Conservation (phyloP, 1,140 invertebrate species). For the Phymorhynchus buccinoides region DNA sequence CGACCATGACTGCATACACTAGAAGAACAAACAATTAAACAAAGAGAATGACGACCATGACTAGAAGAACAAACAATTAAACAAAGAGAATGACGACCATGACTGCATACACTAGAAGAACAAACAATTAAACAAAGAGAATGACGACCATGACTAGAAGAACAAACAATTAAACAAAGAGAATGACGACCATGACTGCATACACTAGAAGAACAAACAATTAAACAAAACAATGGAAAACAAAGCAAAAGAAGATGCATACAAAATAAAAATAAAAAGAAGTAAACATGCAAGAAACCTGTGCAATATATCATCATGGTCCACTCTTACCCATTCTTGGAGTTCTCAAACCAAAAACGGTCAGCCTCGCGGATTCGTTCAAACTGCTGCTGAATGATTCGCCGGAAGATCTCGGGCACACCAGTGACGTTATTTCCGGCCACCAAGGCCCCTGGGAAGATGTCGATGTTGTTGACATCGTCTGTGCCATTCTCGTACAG, state of each 20-base stretch:
- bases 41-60: too few species aligned
- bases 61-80: too few species aligned
- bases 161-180: not conserved
- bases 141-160: too few species aligned
- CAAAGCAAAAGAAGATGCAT: not conserved
- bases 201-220: too few species aligned
- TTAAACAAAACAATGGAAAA: not conserved
- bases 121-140: too few species aligned
- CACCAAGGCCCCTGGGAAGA: slow-evolving; percentile 97
- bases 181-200: not conserved
- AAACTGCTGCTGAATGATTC: slow-evolving; percentile 96
- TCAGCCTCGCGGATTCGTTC: slow-evolving; percentile 91
- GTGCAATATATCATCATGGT: not conserved
- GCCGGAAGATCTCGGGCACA: slow-evolving; percentile 86
- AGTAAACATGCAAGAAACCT: not conserved
- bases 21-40: too few species aligned
- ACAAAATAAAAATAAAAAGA: too few species aligned
- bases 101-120: too few species aligned
- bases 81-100: too few species aligned
- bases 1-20: too few species aligned
- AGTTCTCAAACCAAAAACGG: slow-evolving; percentile 98
- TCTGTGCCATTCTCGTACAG: slow-evolving; percentile 29
- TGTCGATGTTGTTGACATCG: slow-evolving; percentile 76
- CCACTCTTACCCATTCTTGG: slow-evolving; percentile 69
- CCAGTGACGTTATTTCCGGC: slow-evolving; percentile 81